These are phyloP conservation scores for Actinostola sp. DNA, from an alignment of 92 coral and sea anemone species.

Conservation along the genomic window DNA sequence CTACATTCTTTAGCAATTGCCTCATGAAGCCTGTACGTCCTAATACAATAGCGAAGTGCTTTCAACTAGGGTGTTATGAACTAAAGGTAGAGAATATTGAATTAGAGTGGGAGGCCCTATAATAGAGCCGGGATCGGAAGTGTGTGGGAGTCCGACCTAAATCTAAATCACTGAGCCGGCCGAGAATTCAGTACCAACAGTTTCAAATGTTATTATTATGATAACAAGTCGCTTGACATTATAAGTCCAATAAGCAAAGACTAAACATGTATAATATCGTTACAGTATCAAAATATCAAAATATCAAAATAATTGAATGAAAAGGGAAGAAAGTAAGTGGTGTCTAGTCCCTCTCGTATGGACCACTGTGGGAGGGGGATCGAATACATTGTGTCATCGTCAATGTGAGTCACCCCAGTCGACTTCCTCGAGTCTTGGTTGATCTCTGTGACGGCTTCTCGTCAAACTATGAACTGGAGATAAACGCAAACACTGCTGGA, in stretches of 20 bases:
- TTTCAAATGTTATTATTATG: not conserved
- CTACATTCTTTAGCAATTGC: too few species aligned
- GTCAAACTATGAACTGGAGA: constrained; percentile 61
- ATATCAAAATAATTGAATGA: not conserved
- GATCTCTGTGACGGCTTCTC: constrained; percentile 40
- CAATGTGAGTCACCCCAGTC: constrained; percentile 37
- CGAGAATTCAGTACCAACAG: not conserved
- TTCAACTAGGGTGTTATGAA: too few species aligned
- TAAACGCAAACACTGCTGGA: constrained; percentile 73
- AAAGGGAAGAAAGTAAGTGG: not conserved
- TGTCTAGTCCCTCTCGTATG: constrained; percentile 47
- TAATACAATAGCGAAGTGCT: too few species aligned
- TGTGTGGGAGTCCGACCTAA: too few species aligned
- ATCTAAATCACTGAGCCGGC: not conserved
- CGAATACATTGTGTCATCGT: constrained; percentile 38
- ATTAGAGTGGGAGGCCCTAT: too few species aligned
- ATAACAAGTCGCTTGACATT: not conserved
- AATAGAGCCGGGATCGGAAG: too few species aligned
- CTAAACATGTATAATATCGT: not conserved
- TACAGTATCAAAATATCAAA: not conserved
- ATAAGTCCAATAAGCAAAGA: not conserved
- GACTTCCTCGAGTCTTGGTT: constrained; percentile 38
- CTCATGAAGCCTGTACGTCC: too few species aligned
- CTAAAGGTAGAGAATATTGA: too few species aligned
- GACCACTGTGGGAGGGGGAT: constrained; percentile 60